Conservation (phyloP, 2,888 invertebrate species). For the Escarpia spicata region DNA sequence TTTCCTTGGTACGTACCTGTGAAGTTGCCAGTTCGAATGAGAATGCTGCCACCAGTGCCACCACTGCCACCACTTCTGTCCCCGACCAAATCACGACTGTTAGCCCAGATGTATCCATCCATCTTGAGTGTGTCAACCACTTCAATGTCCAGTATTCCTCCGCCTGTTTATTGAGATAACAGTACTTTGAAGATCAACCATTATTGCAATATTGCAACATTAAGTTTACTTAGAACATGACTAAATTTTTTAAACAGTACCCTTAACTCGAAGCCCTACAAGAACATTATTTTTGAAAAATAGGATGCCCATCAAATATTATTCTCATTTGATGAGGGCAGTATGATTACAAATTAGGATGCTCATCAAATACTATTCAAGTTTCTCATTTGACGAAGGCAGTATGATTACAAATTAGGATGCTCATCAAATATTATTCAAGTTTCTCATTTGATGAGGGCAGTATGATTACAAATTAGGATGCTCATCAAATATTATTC, state of each 20-base stretch:
- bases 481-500: too few species aligned
- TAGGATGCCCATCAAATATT: too few species aligned
- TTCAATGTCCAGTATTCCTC: conserved; percentile 46
- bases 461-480: too few species aligned
- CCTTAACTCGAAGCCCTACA: too few species aligned
- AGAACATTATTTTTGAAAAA: too few species aligned
- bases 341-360: too few species aligned
- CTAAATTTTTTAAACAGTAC: not conserved
- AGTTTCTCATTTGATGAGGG: too few species aligned
- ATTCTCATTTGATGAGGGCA: too few species aligned
- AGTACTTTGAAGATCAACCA: conserved; percentile 23
- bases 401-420: too few species aligned
- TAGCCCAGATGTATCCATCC: conserved; percentile 48
- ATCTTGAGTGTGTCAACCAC: conserved; percentile 44
- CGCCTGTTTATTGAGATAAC: conserved; percentile 34
- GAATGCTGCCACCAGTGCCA: conserved; percentile 39
- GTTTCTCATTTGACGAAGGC: too few species aligned
- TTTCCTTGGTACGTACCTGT: conserved; percentile 31
- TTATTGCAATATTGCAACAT: not conserved
- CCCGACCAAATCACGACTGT: conserved; percentile 42
- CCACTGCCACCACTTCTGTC: conserved; percentile 27
- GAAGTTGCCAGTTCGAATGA: conserved; percentile 35
- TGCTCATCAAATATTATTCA: too few species aligned
- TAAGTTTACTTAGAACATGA: not conserved
- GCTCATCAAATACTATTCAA: too few species aligned